Evolutionary conservation across 1,140 invertebrate genomes (phyloP), one percentile per base, ranked within the genome.

Genomic region (Papilio xuthus): DNA sequence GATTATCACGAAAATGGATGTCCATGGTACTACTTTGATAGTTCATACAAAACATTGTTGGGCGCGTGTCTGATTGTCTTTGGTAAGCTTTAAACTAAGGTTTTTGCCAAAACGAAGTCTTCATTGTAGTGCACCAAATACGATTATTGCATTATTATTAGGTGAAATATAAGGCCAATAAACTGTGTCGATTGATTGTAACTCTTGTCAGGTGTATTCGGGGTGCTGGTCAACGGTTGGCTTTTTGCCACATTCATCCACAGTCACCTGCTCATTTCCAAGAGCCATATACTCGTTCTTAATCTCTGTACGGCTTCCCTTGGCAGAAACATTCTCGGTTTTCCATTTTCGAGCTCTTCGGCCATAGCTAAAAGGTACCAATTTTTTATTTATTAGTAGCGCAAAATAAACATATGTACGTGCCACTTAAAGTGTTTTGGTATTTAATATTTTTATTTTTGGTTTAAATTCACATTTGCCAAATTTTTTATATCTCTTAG

Each of bases 141-240:
- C 13, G 18, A 70, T 70, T 42, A 41, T n/a, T 41, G 67, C 37
- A 41, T 8, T 47, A 47, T 28, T n/a, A 44, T 73, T 13, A 7
- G 26, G 60, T 47, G 41, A 44, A 73, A 73, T 73, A 47, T 44
- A 15, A 73, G 10, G 41, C 23, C 50, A 67, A 80, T 76, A 53
- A 80, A 60, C 47, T 78, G 37, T 74, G 20, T 67, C 26, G 37
- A 77, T 60, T 80, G 50, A 82, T 82, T 70, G 80, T 81, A 26
- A 85, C 82, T 85, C 80, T 69, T 86, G 85, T 82, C 89, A 95
- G 94, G 94, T 88, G 83, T 94, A 79, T 91, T 93, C 79, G 92
- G 94, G 86, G 89, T 94, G 88, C 90, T 94, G 84, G 86, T 94
- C 79, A 94, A 95, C 82, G 89, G 88, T 79, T 94, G 94, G 94